Base-by-base conservation (phyloP, 2,113 vertebrate genomes). In the Felis chaus region DNA sequence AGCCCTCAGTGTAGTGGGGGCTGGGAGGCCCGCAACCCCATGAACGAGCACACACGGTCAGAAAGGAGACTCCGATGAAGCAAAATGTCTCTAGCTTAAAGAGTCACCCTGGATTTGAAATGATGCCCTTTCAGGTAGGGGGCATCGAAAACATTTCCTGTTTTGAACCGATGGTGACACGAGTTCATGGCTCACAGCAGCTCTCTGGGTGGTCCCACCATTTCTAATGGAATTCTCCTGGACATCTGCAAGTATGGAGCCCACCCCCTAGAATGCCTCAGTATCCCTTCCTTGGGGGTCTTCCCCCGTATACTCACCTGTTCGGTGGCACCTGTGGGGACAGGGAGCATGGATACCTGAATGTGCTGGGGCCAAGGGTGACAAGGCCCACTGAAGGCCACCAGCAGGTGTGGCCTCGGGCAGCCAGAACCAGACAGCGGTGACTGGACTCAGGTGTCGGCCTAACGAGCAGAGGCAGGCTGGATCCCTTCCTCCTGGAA, bases 211-310 rank as follows among this genome's bases (percentile, higher is more conserved):
- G 15, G 53, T 5, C 45, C 11, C 41, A 13, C 10, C 2, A 0
- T 19, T n/a, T 48, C n/a, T 15, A 1, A 23, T 0, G 3, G 41
- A 5, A 29, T 19, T 11, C n/a, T 10, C 5, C 41, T 25, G 61
- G 50, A 23, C 4, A 18, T 8, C 41, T n/a, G 21, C 84, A 39
- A 4, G 31, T 18, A 31, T 71, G 76, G n/a, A 48, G 53, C 39
- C 23, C 3, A 6, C 45, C 4, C 31, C 68, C 31, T 25, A 4
- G 4, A 18, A 27, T 3, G 5, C 7, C 85, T 71, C 41, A 1
- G 21, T 1, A 0, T 6, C 48, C 33, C 65, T 33, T 15, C n/a
- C 57, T 31, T 39, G n/a, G 14, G 71, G 12, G 27, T 61, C 16
- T 15, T 18, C 13, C 12, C 16, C n/a, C 5, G 5, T 15, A 4